Base-by-base conservation (phyloP, 2,888 invertebrate species). In the Euproctis similis region DNA sequence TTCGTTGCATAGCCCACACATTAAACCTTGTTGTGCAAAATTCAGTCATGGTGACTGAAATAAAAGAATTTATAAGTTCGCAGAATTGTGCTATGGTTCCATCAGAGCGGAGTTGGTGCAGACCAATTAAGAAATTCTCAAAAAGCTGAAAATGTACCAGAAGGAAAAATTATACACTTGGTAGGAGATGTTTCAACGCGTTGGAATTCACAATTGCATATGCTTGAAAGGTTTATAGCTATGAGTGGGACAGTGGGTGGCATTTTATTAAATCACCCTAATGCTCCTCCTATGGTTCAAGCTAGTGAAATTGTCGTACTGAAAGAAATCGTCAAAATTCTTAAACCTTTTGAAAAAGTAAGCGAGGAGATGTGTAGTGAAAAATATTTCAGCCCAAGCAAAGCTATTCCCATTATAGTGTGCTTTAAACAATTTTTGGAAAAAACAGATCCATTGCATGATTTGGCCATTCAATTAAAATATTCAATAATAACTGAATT, bases 321-420 rank as follows among this genome's bases (percentile, higher is more conserved):
- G 24, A 46, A 53, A 38, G 42, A 46, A 28, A 26, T 58, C 17
- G 45, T 43, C 36, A 37, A 51, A 36, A 36, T 53, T 20, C 39
- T 53, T 13, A 39, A 39, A 36, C 56, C 53, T 2, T 42, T 60
- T 34, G 45, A 53, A 43, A 39, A 42, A 26, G 57, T 53, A 12
- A 57, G 44, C 9, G 43, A 45, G 31, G 56, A 61, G 42, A 48
- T 57, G 36, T 47, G 47, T 22, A 42, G 34, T 28, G 54, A 60
- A 45, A 54, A 53, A 36, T 50, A 54, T 42, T 42, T 56, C 2
- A 52, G 42, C 22, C 30, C 31, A 19, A 55, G 56, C 26, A 57
- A 54, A 43, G 50, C 49, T 24, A 59, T 59, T 35, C 54, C 58
- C 4, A 36, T 57, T 16, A 42, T 53, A 18, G 42, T 38, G 32